Conservation (phyloP, 2,113 vertebrate genomes). For the Zingel zingel region DNA sequence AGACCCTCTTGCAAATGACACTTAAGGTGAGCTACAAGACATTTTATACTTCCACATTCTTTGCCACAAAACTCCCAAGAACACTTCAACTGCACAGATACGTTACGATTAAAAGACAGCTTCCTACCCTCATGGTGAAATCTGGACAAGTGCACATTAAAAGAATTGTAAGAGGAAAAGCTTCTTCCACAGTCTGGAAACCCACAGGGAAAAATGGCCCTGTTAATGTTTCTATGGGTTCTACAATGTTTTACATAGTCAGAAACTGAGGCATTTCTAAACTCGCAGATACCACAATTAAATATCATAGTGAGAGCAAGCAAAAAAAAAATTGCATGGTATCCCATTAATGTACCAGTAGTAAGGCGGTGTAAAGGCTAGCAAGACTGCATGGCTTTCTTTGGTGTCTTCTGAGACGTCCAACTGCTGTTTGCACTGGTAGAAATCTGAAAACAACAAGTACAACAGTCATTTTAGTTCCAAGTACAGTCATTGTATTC, state of each 20-base stretch:
- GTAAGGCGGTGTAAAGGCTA: too few species aligned
- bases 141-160: not conserved
- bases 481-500: too few species aligned
- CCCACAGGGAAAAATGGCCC: not conserved
- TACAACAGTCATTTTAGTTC: too few species aligned
- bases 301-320: not conserved
- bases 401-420: too few species aligned
- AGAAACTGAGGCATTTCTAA: not conserved
- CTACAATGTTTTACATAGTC: not conserved
- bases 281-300: not conserved
- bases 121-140: not conserved
- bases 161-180: not conserved
- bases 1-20: not conserved
- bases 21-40: not conserved
- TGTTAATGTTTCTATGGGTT: not conserved
- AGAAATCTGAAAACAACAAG: too few species aligned
- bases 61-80: not conserved
- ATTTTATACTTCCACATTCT: not conserved
- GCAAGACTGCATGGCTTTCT: too few species aligned
- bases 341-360: too few species aligned
- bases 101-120: not conserved
- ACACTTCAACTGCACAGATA: not conserved
- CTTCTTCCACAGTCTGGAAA: too few species aligned
- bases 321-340: not conserved
- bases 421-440: too few species aligned